Percentiles rank a stretch among this genome's conserved stretches.
These are phyloP conservation scores for Cancer borealis DNA, from an alignment of 2,888 invertebrate species.

Conservation along the genomic window DNA sequence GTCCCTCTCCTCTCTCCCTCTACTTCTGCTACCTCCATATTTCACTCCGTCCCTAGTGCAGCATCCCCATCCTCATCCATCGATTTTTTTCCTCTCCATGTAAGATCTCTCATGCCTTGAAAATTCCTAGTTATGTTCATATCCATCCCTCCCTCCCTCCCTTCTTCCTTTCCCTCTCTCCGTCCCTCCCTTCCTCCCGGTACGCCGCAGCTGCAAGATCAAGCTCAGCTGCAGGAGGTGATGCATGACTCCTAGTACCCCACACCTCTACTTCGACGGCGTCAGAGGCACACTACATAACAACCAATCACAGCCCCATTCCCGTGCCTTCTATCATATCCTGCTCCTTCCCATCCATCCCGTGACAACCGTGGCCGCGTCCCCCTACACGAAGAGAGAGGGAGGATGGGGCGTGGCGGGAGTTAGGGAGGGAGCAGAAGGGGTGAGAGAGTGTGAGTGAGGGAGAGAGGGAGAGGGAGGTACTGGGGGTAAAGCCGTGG, in stretches of 20 bases:
- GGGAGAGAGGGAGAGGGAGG: not conserved
- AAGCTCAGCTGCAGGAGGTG: conserved; percentile 15
- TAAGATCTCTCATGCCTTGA: not conserved
- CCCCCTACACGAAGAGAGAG: not conserved
- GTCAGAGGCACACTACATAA: conserved; percentile 42
- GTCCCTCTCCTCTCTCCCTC: not conserved
- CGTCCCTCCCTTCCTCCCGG: not conserved
- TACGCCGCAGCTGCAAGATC: not conserved
- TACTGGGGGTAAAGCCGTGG: not conserved
- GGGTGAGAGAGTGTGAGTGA: conserved; percentile 12
- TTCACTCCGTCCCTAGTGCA: not conserved
- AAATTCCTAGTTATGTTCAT: not conserved
- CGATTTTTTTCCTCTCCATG: not conserved
- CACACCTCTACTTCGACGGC: conserved; percentile 55
- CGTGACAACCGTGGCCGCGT: conserved; percentile 37
- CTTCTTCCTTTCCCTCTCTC: not conserved
- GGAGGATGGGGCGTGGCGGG: conserved; percentile 38
- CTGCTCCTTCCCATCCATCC: conserved; percentile 17
- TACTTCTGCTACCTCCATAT: not conserved
- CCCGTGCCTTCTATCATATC: conserved; percentile 46
- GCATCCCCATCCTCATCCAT: not conserved
- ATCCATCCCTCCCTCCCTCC: not conserved
- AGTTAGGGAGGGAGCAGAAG: conserved; percentile 39
- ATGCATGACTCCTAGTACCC: conserved; percentile 47
- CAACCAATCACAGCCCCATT: conserved; percentile 32